Evolutionary conservation across 2,113 vertebrate species (phyloP).

Genomic region (Cyanocitta stelleri): DNA sequence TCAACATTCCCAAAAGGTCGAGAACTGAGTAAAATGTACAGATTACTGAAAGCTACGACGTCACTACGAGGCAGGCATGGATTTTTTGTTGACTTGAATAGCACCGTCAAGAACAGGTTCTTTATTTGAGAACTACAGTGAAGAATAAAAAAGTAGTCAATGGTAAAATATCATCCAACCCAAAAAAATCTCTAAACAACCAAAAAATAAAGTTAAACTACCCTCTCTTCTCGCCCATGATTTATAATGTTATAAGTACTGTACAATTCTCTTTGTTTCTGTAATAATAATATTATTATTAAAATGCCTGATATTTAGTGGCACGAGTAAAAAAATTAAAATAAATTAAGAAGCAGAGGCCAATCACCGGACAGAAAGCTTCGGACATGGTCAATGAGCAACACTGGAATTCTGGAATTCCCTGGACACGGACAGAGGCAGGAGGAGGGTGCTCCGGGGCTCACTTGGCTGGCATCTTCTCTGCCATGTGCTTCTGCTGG

Average conservation of each 20-base stretch:
- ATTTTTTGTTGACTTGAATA: constrained; percentile 82
- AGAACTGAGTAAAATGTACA: constrained; percentile 87
- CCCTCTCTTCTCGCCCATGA: constrained; percentile 67
- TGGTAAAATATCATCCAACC: constrained; percentile 84
- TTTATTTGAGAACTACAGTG: constrained; percentile 91
- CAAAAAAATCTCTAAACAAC: constrained; percentile 72
- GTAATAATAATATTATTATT: constrained; percentile 59
- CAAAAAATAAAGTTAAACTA: constrained; percentile 82
- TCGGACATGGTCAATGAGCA: constrained; percentile 85
- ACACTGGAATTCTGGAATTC: constrained; percentile 78
- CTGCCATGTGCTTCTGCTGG: constrained; percentile 98
- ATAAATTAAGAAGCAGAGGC: constrained; percentile 94
- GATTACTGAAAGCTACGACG: constrained; percentile 89
- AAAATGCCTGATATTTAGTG: constrained; percentile 91
- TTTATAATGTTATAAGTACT: constrained; percentile 82
- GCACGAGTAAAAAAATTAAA: constrained; percentile 88
- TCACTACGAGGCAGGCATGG: constrained; percentile 97
- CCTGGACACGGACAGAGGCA: constrained; percentile 84
- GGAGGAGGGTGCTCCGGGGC: constrained; percentile 63
- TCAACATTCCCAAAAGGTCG: constrained; percentile 98
- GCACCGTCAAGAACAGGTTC: constrained; percentile 93
- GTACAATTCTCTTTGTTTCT: constrained; percentile 73
- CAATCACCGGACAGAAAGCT: constrained; percentile 94
- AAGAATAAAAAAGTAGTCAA: constrained; percentile 88
- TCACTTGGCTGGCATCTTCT: constrained; percentile 95